These are phyloP conservation scores for Apis florea DNA, from an alignment of 1,140 invertebrate genomes.

Conservation along the genomic window DNA sequence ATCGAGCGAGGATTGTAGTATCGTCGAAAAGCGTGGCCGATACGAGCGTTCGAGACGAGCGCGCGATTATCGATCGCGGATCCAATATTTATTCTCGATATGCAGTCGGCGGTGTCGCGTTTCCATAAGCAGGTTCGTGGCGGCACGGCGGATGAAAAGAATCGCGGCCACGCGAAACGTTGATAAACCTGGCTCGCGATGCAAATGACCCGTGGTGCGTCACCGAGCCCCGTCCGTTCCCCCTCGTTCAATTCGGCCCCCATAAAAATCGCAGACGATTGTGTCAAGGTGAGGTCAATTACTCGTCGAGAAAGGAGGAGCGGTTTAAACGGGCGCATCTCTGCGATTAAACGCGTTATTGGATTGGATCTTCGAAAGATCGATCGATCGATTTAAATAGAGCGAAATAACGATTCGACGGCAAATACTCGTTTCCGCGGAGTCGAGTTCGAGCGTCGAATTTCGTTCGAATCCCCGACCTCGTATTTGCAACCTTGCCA, in stretches of 20 bases:
- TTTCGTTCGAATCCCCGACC: constrained; percentile 18
- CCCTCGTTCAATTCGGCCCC: constrained; percentile 6
- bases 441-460: neutral
- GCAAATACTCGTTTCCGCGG: neutral
- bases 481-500: constrained; percentile 25
- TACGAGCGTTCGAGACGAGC: neutral
- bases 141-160: neutral
- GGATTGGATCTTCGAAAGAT: neutral
- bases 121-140: constrained; percentile 31
- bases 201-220: constrained; percentile 3
- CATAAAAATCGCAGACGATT: constrained; percentile 15
- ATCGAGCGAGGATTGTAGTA: too few species aligned
- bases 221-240: neutral
- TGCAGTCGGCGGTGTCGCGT: constrained; percentile 35
- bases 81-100: constrained; percentile 50
- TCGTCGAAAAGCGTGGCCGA: neutral
- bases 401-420: neutral
- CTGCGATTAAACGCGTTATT: neutral
- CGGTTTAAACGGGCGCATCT: neutral
- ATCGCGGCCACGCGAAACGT: neutral
- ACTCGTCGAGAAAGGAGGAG: constrained; percentile 36
- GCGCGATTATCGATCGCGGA: constrained; percentile 45
- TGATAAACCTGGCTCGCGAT: constrained; percentile 15
- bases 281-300: constrained; percentile 50
- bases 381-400: neutral